Evolutionary conservation across 2,888 invertebrate species (phyloP).

Genomic region (Melinaea menophilus): DNA sequence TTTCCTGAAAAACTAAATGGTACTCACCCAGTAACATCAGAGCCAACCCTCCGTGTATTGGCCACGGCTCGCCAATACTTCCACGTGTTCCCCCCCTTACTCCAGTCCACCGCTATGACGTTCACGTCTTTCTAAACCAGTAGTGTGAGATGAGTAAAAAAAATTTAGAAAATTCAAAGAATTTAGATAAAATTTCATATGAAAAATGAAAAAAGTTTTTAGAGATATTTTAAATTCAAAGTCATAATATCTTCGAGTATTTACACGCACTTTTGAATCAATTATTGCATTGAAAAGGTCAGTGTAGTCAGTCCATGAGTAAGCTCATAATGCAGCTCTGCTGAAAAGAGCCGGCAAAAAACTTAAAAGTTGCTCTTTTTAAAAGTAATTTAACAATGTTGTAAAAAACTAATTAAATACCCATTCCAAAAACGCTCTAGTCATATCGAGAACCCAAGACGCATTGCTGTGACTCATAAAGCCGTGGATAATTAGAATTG

Average conservation of each 20-base stretch:
- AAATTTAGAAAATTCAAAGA: not conserved
- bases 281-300: too few relatives aligned
- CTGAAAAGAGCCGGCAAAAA: too few relatives aligned
- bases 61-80: slow-evolving; percentile 80
- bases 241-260: too few relatives aligned
- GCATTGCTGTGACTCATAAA: slow-evolving; percentile 79
- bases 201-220: too few relatives aligned
- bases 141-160: not conserved
- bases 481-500: slow-evolving; percentile 80
- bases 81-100: slow-evolving; percentile 78
- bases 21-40: slow-evolving; percentile 69
- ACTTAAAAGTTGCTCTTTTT: too few relatives aligned
- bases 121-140: slow-evolving; percentile 76
- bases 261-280: too few relatives aligned
- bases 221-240: too few relatives aligned
- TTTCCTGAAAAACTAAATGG: not conserved
- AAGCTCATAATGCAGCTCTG: too few relatives aligned
- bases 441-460: slow-evolving; percentile 79
- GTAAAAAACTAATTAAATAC: slow-evolving; percentile 48
- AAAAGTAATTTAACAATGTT: not conserved
- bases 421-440: slow-evolving; percentile 75
- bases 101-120: slow-evolving; percentile 81
- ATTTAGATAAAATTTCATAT: too few relatives aligned
- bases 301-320: too few relatives aligned
- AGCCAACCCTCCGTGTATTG: slow-evolving; percentile 77